Base-by-base conservation (phyloP, 1,140 invertebrate species). In the Panagrolaimus sp. region DNA sequence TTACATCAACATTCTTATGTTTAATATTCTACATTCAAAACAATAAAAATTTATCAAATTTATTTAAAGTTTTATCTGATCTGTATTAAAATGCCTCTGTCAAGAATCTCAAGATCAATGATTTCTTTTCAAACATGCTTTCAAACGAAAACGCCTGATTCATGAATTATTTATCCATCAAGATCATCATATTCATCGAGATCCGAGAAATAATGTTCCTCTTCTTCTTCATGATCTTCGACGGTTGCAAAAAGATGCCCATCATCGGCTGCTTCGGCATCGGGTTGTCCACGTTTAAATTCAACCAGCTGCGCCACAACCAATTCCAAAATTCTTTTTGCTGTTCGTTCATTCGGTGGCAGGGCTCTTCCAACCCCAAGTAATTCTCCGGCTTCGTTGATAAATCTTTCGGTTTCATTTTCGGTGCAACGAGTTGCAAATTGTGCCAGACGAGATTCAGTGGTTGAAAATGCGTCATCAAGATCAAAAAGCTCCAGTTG, bases 381-480 rank as follows among this genome's bases (percentile, higher is more conserved):
- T 65, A 94, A 90, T 63, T 90, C 89, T 0, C 90, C 91, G 84
- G 92, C 93, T 86, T 96, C 94, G 62, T 89, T 86, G 1, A 96
- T 89, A 79, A 90, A 96, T 84, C 94, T 93, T 78, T 94, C 91
- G 68, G 98, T 83, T 80, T 89, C 88, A 71, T 86, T 85, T 75
- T 91, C 89, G 46, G 90, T 85, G 73, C 93, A 97, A 86, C 95
- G 96, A 80, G 97, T 96, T 0, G 94, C 91, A 43, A 88, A 88
- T 79, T 96, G 91, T 0, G 93, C 92, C 15, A 99, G 85, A 81
- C 93, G 89, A 0, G 90, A 89, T 66, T 91, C 89, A 79, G 95
- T 90, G 0, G 94, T 94, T 83, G 92, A 94, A 81, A 98, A 97
- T 12, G 93, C 93, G 82, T 98, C 94, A 84, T 98, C 95, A 58